Evolutionary conservation across 35 echinoderm and acorn worm genomes (phyloP), one percentile per base, ranked within the genome.

Genomic region (Hemicentrotus pulcherrimus): DNA sequence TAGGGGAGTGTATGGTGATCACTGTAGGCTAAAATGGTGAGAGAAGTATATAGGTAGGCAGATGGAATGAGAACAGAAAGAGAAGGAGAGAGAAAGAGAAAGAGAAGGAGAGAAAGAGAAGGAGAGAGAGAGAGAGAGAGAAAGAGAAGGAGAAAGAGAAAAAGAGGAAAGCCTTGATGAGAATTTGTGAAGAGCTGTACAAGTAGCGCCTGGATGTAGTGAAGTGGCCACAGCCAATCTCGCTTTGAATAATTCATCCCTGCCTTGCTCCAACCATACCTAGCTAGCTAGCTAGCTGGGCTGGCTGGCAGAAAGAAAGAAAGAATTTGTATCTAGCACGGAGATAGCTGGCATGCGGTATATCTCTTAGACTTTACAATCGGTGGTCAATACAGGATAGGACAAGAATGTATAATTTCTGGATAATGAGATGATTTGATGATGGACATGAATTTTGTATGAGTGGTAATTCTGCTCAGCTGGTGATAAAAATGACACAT

Each of bases 181-280:
- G 88, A 90, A 90, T 45, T 90, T 41, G 12, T 90, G 88, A 47
- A 90, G 88, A 90, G 88, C 88, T 45, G 32, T 47, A 90, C 88
- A 90, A 90, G 88, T 90, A 90, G 12, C 46, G 46, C 32, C 32
- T 47, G 88, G 46, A 90, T 33, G 88, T 14, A 18, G 32, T 90
- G 88, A 90, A 90, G 88, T 90, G 88, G 88, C 46, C 88, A 32
- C 88, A 90, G 88, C 88, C 88, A 90, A 90, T 90, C 88, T 90
- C 32, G 33, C 32, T 30, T 30, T 90, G 88, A 90, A 90, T 90
- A 90, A 90, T 90, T 90, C 88, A 90, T 90, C 32, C 12, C 88
- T 28, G 65, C 65, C 7, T n/a, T 28, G 65, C 65, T 16, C 28
- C 65, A 78, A 3, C 65, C 65, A n/a, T n/a, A 6, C 15, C 28